Percentiles rank a stretch among this genome's conserved stretches.
Evolutionary conservation across 1,140 invertebrate species (phyloP).

Genomic region (Cecropterus lyciades): DNA sequence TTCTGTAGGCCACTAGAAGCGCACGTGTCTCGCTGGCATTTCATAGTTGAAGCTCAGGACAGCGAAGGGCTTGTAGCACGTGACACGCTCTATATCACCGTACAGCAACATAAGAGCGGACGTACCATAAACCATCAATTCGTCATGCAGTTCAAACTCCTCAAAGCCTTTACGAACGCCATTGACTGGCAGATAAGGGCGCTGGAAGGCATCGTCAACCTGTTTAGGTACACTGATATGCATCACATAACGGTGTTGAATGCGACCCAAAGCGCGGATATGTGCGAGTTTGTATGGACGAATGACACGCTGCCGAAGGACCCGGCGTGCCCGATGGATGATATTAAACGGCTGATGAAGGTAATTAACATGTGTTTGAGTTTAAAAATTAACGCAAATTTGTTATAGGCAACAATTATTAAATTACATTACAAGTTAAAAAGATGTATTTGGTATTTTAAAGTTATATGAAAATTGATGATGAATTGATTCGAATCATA

Average conservation of each 20-base stretch:
- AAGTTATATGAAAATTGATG: no score
- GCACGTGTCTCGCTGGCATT: conserved; percentile 93
- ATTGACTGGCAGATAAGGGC: conserved; percentile 90
- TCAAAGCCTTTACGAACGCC: conserved; percentile 85
- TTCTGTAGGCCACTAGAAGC: conserved; percentile 91
- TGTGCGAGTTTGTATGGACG: conserved; percentile 92
- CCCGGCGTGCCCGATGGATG: conserved; percentile 88
- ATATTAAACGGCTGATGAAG: conserved; percentile 88
- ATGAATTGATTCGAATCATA: no score
- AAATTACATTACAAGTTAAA: no score
- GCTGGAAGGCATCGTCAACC: conserved; percentile 87
- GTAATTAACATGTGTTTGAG: conserved; percentile 74
- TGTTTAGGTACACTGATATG: conserved; percentile 89
- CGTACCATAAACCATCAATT: conserved; percentile 94
- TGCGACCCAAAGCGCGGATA: conserved; percentile 85
- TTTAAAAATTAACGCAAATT: no score
- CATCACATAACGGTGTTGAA: conserved; percentile 89
- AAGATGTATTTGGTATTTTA: no score
- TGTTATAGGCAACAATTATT: no score
- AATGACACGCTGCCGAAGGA: conserved; percentile 93
- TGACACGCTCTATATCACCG: conserved; percentile 90
- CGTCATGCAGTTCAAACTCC: conserved; percentile 86
- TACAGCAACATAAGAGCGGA: conserved; percentile 91
- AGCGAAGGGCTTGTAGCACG: conserved; percentile 88
- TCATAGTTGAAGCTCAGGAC: conserved; percentile 91